Evolutionary conservation across 2,888 invertebrate species (phyloP), one percentile per base, ranked within the genome.

Genomic region (Xanthia icteritia): DNA sequence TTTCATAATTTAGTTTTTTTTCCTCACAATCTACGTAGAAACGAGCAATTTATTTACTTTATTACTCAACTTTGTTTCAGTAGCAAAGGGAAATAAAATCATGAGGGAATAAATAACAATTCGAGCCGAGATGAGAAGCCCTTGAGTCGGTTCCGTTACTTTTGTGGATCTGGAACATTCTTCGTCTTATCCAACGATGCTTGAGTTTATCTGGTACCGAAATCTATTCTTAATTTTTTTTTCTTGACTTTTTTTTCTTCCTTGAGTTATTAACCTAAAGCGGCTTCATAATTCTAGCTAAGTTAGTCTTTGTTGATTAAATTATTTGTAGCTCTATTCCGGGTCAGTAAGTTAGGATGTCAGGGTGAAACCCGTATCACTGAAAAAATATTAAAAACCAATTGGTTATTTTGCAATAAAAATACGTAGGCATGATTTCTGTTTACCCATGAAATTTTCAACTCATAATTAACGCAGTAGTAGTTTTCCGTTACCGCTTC

Each of bases 71-170:
- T 82, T 84, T 80, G 85, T 82, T 84, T 84, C 64, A 69, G 81
- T 23, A 65, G 64, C 81, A 80, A 82, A 84, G 75, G 75, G 64
- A 80, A 82, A 84, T 51, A 20, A 72, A 81, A 81, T 81, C 84
- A 81, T 79, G 68, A 73, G 73, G 84, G 84, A 83, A 81, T 84
- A 82, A 82, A 82, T 84, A 84, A 82, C 81, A 82, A 82, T 82
- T 81, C 71, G 56, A 56, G 42, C 17, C 67, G 71, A 56, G 75
- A 79, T 70, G 69, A 70, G 63, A 65, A 45, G 85, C 31, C 68
- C 85, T 82, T 72, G 81, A 76, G 64, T 70, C 58, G 27, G 58
- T 84, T 72, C 71, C 45, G 61, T 84, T 70, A 63, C 74, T 79
- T 79, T 60, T 45, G 84, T 70, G 31, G 11, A 73, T 67, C 80